These are phyloP conservation scores for Dendronephthya gigantea DNA, from an alignment of 64 coral and sea anemone genomes.

Conservation along the genomic window DNA sequence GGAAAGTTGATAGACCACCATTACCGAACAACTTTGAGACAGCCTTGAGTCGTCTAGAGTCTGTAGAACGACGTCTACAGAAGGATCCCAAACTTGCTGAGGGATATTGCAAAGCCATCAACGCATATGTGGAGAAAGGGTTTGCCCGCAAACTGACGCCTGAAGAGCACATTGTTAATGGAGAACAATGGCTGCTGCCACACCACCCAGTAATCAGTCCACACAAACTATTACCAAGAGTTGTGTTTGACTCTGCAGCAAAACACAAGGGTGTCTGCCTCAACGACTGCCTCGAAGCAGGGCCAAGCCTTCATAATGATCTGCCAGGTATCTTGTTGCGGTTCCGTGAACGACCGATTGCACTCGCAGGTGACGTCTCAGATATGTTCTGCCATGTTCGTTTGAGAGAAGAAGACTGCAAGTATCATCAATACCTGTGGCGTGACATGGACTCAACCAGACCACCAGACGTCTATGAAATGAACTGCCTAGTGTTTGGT, in stretches of 20 bases:
- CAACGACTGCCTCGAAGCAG: neutral
- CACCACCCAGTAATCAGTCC: neutral
- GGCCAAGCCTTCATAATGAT: neutral
- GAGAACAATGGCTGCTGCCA: neutral
- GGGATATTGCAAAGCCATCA: neutral
- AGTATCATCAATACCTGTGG: neutral
- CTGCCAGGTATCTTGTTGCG: neutral
- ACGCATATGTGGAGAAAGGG: conserved; percentile 26
- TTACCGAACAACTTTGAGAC: conserved; percentile 38
- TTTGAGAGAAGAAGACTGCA: neutral
- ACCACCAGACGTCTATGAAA: neutral
- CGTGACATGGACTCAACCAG: neutral
- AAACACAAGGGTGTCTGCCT: neutral
- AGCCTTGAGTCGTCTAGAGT: conserved; percentile 12
- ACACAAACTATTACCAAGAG: neutral
- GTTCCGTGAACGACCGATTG: neutral
- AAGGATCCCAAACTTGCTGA: conserved; percentile 16
- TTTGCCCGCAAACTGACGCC: neutral
- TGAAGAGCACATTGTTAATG: neutral
- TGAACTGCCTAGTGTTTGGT: neutral
- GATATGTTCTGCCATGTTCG: conserved; percentile 3
- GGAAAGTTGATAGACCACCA: conserved; percentile 25
- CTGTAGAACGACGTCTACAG: conserved; percentile 18
- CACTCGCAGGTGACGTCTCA: neutral
- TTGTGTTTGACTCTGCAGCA: neutral